Conservation (phyloP, 2,113 vertebrate species). For the Notothenia coriiceps region DNA sequence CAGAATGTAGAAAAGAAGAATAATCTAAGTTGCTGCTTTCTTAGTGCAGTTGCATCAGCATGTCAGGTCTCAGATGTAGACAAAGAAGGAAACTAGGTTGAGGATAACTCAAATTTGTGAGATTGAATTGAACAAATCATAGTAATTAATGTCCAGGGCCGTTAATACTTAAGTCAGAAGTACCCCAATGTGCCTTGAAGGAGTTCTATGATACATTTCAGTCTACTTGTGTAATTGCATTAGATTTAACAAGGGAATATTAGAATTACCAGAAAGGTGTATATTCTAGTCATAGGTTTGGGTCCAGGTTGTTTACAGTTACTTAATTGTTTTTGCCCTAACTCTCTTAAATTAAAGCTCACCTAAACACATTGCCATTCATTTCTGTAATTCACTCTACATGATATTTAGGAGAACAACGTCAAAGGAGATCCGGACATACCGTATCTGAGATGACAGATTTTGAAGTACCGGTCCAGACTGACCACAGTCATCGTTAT, state of each 20-base stretch:
- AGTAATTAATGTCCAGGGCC: neutral
- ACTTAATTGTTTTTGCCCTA: neutral
- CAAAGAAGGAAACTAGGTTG: neutral
- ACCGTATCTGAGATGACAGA: constrained; percentile 95
- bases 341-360: neutral
- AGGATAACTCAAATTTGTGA: too few relatives aligned
- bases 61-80: neutral
- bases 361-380: neutral
- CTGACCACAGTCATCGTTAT: constrained; percentile 96
- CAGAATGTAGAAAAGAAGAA: neutral
- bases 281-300: neutral
- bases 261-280: neutral
- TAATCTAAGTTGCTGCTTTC: neutral
- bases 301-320: neutral
- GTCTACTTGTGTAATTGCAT: too few relatives aligned
- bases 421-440: constrained; percentile 39
- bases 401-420: neutral
- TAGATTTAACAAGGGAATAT: neutral
- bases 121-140: too few relatives aligned
- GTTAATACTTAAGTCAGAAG: neutral
- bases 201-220: neutral
- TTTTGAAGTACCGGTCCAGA: constrained; percentile 95
- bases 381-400: neutral
- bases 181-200: neutral
- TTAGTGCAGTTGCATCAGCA: neutral